These are phyloP conservation scores for Rugalucina vietnamica DNA, from an alignment of 2,888 invertebrate species.

Conservation along the genomic window DNA sequence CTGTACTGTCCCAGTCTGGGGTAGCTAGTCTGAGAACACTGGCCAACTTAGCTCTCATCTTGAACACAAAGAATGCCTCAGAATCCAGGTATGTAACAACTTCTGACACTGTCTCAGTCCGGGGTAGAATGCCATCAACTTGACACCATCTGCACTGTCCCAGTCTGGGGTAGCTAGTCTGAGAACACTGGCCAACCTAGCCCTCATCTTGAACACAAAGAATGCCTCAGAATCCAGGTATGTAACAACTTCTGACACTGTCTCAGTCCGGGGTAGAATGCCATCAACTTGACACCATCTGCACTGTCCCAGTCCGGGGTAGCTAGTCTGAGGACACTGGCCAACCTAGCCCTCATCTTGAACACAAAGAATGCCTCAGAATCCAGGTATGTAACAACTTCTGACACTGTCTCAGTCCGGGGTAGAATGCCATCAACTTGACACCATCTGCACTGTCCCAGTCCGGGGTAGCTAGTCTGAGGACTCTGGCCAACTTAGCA, in stretches of 20 bases:
- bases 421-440: no score
- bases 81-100: constrained; percentile 74
- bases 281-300: no score
- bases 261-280: no score
- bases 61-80: constrained; percentile 70
- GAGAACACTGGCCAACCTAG: constrained; percentile 70
- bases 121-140: no score
- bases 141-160: no score
- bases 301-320: constrained; percentile 76
- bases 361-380: constrained; percentile 72
- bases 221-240: constrained; percentile 76
- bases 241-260: no score
- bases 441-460: no score
- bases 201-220: constrained; percentile 66
- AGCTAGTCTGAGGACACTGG: constrained; percentile 70
- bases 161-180: constrained; percentile 74
- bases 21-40: constrained; percentile 70
- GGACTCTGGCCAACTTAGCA: constrained; percentile 71
- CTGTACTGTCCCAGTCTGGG: constrained; percentile 77
- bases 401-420: no score
- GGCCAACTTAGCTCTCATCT: constrained; percentile 67
- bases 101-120: no score
- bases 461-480: constrained; percentile 72
- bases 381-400: constrained; percentile 72
- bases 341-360: constrained; percentile 69